Evolutionary conservation across 2,888 invertebrate genomes (phyloP), one percentile per base, ranked within the genome.

Genomic region (Andrena bicolor): DNA sequence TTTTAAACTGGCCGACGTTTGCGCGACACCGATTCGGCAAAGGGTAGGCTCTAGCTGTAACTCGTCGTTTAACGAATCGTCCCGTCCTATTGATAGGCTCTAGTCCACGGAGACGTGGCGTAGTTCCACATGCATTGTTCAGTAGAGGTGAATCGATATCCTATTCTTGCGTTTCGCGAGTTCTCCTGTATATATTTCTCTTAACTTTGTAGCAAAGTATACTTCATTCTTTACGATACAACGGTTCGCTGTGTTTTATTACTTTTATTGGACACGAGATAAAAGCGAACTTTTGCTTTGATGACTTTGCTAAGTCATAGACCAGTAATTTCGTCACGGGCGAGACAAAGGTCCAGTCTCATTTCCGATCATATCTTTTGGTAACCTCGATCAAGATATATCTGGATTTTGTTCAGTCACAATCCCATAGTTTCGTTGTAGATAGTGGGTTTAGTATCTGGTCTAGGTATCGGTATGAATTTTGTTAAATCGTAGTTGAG

Each of bases 1-100:
- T 41, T 86, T 83, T 86, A 86, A 86, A 86, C 86, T 86, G 85
- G 66, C 53, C 80, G 83, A 80, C 82, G 58, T 86, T 84, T 60
- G 79, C 35, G 26, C 75, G 72, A 69, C 76, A 75, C 23, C 72
- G 75, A 82, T 83, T 85, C 78, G 69, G 76, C 77, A 76, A 78
- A 80, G 74, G 85, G 83, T 79, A 73, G 83, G 71, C 49, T 56
- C 53, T 60, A 61, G 53, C 80, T 61, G 65, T 41, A 49, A 49
- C 70, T 30, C 53, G 75, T 65, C 74, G 78, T 80, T 84, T 66
- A 86, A 79, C 66, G 74, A 86, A 86, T 85, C 65, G 82, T 76
- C 49, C 80, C 61, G 71, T 77, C 53, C 71, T 75, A 63, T 64
- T 61, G 82, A 80, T 76, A 71, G 72, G 58, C 76, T 69, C 68